Evolutionary conservation across 1,140 invertebrate genomes (phyloP), one percentile per base, ranked within the genome.

Genomic region (Aphidius ervi): DNA sequence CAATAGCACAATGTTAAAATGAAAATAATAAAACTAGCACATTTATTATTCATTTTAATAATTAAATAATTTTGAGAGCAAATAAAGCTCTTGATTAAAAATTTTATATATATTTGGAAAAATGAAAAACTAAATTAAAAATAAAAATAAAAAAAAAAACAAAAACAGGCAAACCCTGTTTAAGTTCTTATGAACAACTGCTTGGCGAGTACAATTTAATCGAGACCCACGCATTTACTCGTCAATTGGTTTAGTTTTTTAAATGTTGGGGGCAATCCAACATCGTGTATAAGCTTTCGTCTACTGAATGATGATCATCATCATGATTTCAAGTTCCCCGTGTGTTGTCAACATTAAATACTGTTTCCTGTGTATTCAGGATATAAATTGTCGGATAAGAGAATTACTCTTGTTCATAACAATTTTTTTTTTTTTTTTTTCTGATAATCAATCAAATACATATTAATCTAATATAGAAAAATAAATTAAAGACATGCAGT

Each of bases 281-380:
- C 56, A 48, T 46, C 55, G 45, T 46, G 55, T 31, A 46, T 48
- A 31, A 58, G 31, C 47, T 49, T 40, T 31, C 31, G 49, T 37
- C 39, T 47, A 58, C 16, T 39, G 40, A 42, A 37, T 49, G 47
- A 39, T 48, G 37, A 58, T 47, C 37, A 37, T 42, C 7, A 41
- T 56, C 16, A n/a, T 56, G 43, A 40, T 39, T 37, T 49, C 43
- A 31, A 31, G 23, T 31, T 31, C 56, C 46, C 46, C 49, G 20
- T 52, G 8, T 39, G 37, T 37, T 48, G 23, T 31, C 23, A 31
- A 31, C 56, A 65, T 71, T 73, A 73, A 72, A 73, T 66, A 71
- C 64, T 62, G 71, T 68, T 73, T 73, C 71, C 71, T 73, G 70
- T 67, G 63, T 68, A 49, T 58, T 56, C 39, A 43, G 61, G 54